These are phyloP conservation scores for Antechinus stuartii DNA, from an alignment of 2,113 vertebrate genomes.

Conservation along the genomic window DNA sequence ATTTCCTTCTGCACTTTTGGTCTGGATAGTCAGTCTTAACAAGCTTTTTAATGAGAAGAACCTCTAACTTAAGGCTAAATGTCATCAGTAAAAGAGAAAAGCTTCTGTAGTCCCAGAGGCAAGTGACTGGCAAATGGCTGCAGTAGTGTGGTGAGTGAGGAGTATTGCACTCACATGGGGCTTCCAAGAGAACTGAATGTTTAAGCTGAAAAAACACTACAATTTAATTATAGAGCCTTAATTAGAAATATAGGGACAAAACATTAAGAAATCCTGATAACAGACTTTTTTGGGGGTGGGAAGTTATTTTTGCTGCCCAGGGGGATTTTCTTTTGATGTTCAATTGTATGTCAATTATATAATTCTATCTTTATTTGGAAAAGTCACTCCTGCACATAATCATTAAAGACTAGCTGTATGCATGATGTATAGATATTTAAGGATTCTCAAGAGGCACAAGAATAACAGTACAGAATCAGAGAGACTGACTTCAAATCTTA, in stretches of 20 bases:
- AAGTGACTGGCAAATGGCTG: not conserved
- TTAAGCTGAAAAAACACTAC: not conserved
- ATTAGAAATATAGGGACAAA: not conserved
- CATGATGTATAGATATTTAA: not conserved
- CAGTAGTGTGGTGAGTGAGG: not conserved
- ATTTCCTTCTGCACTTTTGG: not conserved
- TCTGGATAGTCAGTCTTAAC: not conserved
- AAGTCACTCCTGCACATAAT: not conserved
- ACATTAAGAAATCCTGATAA: not conserved
- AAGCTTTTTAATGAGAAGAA: not conserved
- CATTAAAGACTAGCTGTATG: not conserved
- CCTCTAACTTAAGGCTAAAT: not conserved
- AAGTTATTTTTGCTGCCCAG: not conserved
- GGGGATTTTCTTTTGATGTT: not conserved
- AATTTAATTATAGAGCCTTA: not conserved
- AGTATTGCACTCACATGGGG: not conserved
- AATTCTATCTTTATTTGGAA: not conserved
- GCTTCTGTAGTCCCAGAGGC: not conserved
- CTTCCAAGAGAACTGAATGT: not conserved
- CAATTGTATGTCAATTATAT: not conserved
- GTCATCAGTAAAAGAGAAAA: not conserved
- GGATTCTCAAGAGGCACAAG: not conserved
- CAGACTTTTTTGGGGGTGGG: not conserved
- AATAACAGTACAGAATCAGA: not conserved
- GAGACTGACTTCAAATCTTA: not conserved